Evolutionary conservation across 64 coral and sea anemone species (phyloP).

Genomic region (Exaiptasia diaphana): DNA sequence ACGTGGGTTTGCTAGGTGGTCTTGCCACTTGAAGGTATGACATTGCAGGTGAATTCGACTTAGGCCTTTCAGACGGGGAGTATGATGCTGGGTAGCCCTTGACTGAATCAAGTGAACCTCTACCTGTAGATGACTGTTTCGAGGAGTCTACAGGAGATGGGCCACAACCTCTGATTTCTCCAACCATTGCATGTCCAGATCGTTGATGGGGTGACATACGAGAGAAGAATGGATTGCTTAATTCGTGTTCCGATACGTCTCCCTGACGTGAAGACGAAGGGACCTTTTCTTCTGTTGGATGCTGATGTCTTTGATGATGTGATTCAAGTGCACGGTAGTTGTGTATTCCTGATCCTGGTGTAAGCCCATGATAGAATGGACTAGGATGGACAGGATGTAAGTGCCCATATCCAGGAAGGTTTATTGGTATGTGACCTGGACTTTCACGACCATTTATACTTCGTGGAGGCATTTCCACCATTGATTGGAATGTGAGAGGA

Average conservation of each 20-base stretch:
- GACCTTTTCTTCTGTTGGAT: conserved; percentile 1
- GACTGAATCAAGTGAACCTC: not conserved
- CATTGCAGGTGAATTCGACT: conserved; percentile 11
- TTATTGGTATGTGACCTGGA: conserved; percentile 24
- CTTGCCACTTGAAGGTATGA: conserved; percentile 35
- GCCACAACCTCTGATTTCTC: not conserved
- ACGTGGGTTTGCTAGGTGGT: conserved; percentile 39
- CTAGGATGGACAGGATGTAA: conserved; percentile 28
- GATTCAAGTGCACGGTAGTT: conserved; percentile 35
- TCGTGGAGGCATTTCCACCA: conserved; percentile 15
- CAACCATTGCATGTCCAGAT: conserved; percentile 12
- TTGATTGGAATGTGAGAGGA: not conserved
- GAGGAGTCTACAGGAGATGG: conserved; percentile 23
- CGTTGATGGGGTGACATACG: conserved; percentile 7
- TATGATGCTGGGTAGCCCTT: conserved; percentile 12
- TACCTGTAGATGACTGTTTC: conserved; percentile 11
- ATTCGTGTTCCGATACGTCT: conserved; percentile 60
- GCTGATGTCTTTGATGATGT: not conserved
- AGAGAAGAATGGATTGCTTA: conserved; percentile 45
- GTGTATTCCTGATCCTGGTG: not conserved
- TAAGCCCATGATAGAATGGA: conserved; percentile 4
- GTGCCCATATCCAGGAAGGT: conserved; percentile 26
- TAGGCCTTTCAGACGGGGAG: conserved; percentile 37
- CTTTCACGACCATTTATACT: conserved; percentile 34
- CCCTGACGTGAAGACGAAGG: not conserved